Percentiles rank a stretch among this genome's conserved stretches.
Conservation (phyloP, 1,140 invertebrate species). For the Battus philenor region DNA sequence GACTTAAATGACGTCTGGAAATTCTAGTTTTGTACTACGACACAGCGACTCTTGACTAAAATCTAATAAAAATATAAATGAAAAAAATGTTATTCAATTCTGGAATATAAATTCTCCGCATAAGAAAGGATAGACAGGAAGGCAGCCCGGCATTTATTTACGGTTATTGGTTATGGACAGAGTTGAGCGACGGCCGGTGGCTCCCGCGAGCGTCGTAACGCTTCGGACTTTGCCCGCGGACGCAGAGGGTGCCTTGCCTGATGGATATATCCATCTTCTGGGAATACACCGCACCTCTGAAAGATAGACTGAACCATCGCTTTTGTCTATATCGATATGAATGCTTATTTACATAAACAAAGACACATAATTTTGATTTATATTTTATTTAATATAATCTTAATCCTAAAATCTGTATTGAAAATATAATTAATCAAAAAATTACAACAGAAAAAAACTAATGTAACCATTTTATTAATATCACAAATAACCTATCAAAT, state of each 20-base stretch:
- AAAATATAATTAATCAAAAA: too few relatives aligned
- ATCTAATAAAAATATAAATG: too few relatives aligned
- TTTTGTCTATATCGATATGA: constrained; percentile 2
- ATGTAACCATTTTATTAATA: constrained; percentile 18
- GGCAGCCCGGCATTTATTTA: constrained; percentile 55
- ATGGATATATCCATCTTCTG: constrained; percentile 67
- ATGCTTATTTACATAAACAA: too few relatives aligned
- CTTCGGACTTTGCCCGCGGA: constrained; percentile 43
- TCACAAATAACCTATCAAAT: constrained; percentile 64
- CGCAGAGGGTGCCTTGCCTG: constrained; percentile 40
- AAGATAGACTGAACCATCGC: constrained; percentile 33
- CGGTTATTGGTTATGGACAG: constrained; percentile 72
- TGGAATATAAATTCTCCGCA: too few relatives aligned
- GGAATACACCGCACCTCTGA: constrained; percentile 49
- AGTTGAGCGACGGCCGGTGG: constrained; percentile 49
- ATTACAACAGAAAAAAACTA: too few relatives aligned
- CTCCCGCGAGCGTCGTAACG: constrained; percentile 69
- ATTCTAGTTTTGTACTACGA: background rate
- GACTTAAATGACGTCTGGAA: constrained; percentile 30
- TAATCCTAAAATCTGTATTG: too few relatives aligned
- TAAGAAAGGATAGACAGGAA: constrained; percentile 18
- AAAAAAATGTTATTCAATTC: too few relatives aligned
- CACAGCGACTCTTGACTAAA: too few relatives aligned
- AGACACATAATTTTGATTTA: too few relatives aligned
- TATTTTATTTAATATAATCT: too few relatives aligned